phyloP scores from a whole-genome alignment of 2,113 vertebrate genomes.

The Saccopteryx bilineata region DNA sequence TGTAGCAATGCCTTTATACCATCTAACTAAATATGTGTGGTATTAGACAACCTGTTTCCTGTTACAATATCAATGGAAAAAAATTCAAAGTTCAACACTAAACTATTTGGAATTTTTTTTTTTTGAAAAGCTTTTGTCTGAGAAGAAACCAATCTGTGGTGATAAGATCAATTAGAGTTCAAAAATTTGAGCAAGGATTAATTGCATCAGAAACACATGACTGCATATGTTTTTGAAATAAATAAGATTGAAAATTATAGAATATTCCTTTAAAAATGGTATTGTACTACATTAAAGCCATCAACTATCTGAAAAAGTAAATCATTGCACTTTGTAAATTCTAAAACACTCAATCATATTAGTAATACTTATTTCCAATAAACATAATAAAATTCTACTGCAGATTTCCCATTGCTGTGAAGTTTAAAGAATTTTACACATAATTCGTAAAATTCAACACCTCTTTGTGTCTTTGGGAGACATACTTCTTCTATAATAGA shows the following conservation, averaged over 20 bases:
- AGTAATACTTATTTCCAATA: neutral
- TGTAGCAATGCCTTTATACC: neutral
- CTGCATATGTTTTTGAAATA: conserved; percentile 44
- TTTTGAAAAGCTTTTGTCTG: conserved; percentile 3
- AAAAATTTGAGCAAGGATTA: conserved; percentile 15
- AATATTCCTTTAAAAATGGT: neutral
- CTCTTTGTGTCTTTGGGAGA: neutral
- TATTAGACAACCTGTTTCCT: neutral
- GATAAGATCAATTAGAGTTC: neutral
- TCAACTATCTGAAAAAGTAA: neutral
- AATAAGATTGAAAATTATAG: conserved; percentile 39
- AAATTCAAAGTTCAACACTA: conserved; percentile 2
- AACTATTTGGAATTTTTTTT: neutral
- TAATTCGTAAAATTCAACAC: neutral
- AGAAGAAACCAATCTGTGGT: neutral
- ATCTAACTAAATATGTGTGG: neutral
- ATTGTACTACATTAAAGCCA: neutral
- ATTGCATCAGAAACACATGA: neutral
- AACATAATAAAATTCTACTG: neutral
- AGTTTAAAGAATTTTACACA: neutral
- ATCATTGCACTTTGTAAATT: neutral
- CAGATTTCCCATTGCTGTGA: neutral
- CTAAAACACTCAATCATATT: neutral
- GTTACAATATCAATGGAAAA: neutral
- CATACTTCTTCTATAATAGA: neutral